Conservation (phyloP, 2,888 invertebrate species). For the Drosophila vallismaia region DNA sequence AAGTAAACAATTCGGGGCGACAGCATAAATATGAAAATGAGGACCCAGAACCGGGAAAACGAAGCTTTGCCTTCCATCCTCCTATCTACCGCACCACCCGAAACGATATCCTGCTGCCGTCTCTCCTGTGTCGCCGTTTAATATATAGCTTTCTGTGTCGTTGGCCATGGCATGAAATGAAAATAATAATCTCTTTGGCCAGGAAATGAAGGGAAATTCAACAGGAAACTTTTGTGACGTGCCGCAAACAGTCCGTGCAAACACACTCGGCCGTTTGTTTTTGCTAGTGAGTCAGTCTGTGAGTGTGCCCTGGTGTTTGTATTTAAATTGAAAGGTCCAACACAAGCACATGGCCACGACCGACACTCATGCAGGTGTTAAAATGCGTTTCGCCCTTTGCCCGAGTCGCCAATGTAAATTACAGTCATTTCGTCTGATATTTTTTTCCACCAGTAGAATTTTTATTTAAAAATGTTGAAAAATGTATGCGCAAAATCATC, state of each 20-base stretch:
- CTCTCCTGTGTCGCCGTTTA: slow-evolving; percentile 22
- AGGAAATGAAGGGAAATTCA: slow-evolving; percentile 79
- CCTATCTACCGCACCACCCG: background rate
- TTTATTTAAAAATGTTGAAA: slow-evolving; percentile 43
- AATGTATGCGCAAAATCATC: slow-evolving; percentile 8
- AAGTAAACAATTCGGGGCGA: slow-evolving; percentile 56
- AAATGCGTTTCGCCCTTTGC: slow-evolving; percentile 30
- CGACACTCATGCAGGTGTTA: slow-evolving; percentile 40
- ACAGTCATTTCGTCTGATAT: slow-evolving; percentile 42
- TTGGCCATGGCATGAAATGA: slow-evolving; percentile 54
- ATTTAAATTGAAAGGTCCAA: slow-evolving; percentile 54
- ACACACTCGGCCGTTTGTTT: slow-evolving; percentile 39
- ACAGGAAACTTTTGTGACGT: slow-evolving; percentile 78
- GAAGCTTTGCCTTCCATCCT: background rate
- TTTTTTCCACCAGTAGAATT: slow-evolving; percentile 16
- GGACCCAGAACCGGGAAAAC: background rate
- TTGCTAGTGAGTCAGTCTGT: slow-evolving; percentile 10
- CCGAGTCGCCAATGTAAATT: slow-evolving; percentile 47
- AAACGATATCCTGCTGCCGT: background rate
- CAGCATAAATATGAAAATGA: slow-evolving; percentile 56
- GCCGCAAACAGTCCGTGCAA: slow-evolving; percentile 70
- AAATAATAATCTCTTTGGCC: slow-evolving; percentile 77
- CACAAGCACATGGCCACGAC: slow-evolving; percentile 21
- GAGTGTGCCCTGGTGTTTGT: slow-evolving; percentile 31
- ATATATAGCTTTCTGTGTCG: slow-evolving; percentile 52